Evolutionary conservation across 2,888 invertebrate species (phyloP).

Genomic region (Sesia apiformis): DNA sequence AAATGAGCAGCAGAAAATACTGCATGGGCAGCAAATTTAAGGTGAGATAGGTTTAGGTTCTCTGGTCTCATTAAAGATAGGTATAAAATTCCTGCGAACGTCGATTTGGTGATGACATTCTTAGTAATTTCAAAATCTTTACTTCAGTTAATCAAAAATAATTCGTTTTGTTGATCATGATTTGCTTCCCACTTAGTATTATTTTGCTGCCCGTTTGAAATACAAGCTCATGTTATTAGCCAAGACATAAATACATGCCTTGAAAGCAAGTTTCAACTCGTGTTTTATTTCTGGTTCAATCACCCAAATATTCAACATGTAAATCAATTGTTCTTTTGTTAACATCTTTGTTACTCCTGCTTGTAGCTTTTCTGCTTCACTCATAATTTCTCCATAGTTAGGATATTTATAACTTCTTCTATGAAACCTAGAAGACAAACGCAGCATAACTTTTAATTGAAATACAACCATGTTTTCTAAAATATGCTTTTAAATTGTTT

Average conservation of each 20-base stretch:
- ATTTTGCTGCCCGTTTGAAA: neutral
- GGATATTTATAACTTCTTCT: conserved; percentile 52
- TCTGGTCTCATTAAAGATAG: too few species aligned
- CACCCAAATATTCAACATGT: conserved; percentile 42
- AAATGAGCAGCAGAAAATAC: too few species aligned
- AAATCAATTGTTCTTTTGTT: conserved; percentile 50
- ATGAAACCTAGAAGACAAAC: conserved; percentile 36
- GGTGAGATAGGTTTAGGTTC: too few species aligned
- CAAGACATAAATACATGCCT: conserved; percentile 20
- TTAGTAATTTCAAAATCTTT: too few species aligned
- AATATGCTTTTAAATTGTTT: neutral
- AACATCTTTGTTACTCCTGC: conserved; percentile 35
- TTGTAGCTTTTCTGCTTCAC: conserved; percentile 39
- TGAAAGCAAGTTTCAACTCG: conserved; percentile 49
- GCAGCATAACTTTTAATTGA: too few species aligned
- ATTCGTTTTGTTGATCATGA: too few species aligned
- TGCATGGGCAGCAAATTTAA: too few species aligned
- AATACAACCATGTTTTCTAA: neutral
- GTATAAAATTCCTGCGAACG: neutral
- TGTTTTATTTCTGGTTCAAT: conserved; percentile 43
- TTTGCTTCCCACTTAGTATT: neutral
- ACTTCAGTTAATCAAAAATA: too few species aligned
- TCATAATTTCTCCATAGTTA: conserved; percentile 50
- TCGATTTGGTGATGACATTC: too few species aligned
- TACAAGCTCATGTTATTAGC: neutral